Conservation (phyloP, 2,797 vertebrate genomes). For the Catharus ustulatus region DNA sequence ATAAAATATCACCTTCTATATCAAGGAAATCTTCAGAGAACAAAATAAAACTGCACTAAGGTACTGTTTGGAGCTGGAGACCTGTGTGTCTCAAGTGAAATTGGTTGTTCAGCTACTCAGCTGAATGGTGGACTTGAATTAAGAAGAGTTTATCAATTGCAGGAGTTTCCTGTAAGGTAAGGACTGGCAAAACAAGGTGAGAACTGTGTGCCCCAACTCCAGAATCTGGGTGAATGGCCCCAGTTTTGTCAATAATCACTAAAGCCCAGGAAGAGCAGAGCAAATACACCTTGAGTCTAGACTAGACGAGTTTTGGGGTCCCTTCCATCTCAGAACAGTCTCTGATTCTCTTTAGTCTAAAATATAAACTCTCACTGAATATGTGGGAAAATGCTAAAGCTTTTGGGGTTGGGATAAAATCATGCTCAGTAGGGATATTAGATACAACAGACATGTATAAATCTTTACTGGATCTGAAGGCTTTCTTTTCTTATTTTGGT, state of each 20-base stretch:
- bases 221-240: background rate
- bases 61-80: background rate
- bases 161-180: too few relatives aligned
- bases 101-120: background rate
- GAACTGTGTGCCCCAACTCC: background rate
- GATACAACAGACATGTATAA: background rate
- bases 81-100: background rate
- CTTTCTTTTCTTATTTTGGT: background rate
- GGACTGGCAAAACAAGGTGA: background rate
- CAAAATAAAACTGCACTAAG: background rate
- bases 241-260: background rate
- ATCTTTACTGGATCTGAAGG: background rate
- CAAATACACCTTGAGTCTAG: background rate
- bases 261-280: background rate
- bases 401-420: background rate
- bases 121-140: background rate
- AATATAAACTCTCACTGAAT: background rate
- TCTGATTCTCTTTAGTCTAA: background rate
- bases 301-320: background rate
- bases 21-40: background rate
- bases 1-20: background rate
- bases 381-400: accelerated
- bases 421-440: background rate
- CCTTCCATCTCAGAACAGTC: background rate
- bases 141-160: background rate